Percentiles rank a stretch among this genome's conserved stretches.
These are phyloP conservation scores for Kryptopterus vitreolus DNA, from an alignment of 2,797 vertebrate species.

Conservation along the genomic window DNA sequence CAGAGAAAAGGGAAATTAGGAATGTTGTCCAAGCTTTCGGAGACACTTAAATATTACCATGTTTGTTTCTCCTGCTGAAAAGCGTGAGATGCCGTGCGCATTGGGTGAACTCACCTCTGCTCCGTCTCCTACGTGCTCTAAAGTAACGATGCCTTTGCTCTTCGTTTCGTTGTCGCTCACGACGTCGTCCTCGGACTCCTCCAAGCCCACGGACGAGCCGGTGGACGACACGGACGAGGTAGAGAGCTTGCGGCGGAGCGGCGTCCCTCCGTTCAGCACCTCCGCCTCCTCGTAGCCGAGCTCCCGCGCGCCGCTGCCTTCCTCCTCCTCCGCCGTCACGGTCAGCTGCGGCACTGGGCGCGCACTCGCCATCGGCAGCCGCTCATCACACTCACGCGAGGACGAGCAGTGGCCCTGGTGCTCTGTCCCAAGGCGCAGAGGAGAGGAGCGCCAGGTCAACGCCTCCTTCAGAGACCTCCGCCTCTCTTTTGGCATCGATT, in stretches of 20 bases:
- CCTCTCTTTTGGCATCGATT: constrained; percentile 71
- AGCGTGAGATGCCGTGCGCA: background rate
- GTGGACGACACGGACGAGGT: constrained; percentile 94
- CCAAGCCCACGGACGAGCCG: constrained; percentile 83
- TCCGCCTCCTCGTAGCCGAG: constrained; percentile 75
- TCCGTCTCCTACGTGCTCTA: constrained; percentile 83
- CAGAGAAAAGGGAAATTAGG: background rate
- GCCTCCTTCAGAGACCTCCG: constrained; percentile 71
- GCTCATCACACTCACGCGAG: constrained; percentile 64
- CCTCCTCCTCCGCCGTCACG: constrained; percentile 87
- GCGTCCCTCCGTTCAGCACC: constrained; percentile 60
- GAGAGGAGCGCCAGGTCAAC: constrained; percentile 55
- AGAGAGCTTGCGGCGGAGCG: constrained; percentile 83
- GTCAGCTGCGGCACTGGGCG: constrained; percentile 86
- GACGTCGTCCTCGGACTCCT: constrained; percentile 94
- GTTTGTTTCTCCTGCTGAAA: too few relatives aligned
- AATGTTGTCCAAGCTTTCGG: background rate
- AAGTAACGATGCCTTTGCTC: constrained; percentile 89
- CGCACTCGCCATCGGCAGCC: constrained; percentile 66
- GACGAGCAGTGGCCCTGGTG: constrained; percentile 56
- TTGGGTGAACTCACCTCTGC: constrained; percentile 77
- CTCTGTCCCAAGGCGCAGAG: constrained; percentile 55
- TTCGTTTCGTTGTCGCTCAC: constrained; percentile 91
- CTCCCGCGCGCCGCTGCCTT: constrained; percentile 70
- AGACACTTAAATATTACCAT: background rate